phyloP scores from a whole-genome alignment of 2,888 invertebrate species.

The Pterobdella sp. region DNA sequence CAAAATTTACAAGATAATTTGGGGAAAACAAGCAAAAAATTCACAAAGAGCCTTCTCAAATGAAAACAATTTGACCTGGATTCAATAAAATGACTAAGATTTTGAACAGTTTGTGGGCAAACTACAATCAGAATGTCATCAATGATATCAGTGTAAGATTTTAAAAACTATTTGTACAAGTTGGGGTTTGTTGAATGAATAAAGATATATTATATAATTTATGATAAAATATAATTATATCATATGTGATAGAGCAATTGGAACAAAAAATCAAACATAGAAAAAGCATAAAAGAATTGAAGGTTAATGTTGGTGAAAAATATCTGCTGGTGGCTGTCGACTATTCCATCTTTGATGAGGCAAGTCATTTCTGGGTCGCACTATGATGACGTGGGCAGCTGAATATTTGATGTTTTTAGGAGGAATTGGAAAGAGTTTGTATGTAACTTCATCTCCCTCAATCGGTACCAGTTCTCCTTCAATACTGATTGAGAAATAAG shows the following conservation, averaged over 20 bases:
- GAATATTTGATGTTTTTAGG: constrained; percentile 77
- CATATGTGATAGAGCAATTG: background rate
- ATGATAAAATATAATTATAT: background rate
- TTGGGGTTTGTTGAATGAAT: no score
- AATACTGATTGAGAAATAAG: constrained; percentile 57
- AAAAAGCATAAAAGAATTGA: background rate
- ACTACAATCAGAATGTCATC: no score
- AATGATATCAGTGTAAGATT: no score
- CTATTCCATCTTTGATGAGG: constrained; percentile 72
- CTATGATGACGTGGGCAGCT: constrained; percentile 77
- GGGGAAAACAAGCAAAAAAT: no score
- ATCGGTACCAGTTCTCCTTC: constrained; percentile 82
- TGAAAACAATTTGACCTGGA: no score
- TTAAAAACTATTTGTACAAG: no score
- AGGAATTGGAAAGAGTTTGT: constrained; percentile 72
- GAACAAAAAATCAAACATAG: background rate
- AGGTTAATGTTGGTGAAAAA: background rate
- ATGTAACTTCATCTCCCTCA: constrained; percentile 77
- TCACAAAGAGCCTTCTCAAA: no score
- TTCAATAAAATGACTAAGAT: no score
- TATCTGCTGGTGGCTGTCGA: background rate
- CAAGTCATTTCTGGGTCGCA: constrained; percentile 67
- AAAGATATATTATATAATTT: no score
- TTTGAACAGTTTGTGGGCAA: no score
- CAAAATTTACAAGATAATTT: no score